These are phyloP conservation scores for Cantharis rufa DNA, from an alignment of 2,888 invertebrate genomes.

Conservation along the genomic window DNA sequence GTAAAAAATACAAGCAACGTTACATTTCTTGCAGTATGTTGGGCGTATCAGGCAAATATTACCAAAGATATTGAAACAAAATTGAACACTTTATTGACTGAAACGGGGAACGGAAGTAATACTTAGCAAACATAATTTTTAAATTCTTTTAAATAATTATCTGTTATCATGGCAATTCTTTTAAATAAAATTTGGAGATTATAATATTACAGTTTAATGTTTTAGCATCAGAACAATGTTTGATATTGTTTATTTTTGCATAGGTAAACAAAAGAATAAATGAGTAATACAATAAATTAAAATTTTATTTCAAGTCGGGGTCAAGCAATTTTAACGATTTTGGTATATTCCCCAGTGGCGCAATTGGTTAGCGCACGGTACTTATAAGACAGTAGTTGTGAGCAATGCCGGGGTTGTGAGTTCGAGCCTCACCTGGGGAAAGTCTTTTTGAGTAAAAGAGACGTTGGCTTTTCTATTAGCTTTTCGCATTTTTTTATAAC, in stretches of 20 bases:
- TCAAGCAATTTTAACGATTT: neutral
- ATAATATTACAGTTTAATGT: neutral
- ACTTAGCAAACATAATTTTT: conserved; percentile 8
- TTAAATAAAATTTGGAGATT: neutral
- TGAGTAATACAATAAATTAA: too few species aligned
- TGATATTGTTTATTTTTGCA: too few species aligned
- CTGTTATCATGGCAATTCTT: neutral
- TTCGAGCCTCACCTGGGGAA: conserved; percentile 99
- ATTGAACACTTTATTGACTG: conserved; percentile 50
- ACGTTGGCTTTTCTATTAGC: too few species aligned
- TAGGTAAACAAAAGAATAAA: too few species aligned
- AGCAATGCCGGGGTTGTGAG: conserved; percentile 99
- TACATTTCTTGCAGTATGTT: conserved; percentile 56
- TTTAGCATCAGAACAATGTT: too few species aligned
- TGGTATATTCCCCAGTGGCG: conserved; percentile 89
- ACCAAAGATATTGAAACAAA: conserved; percentile 43
- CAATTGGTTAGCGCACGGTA: conserved; percentile 99
- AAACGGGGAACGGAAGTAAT: conserved; percentile 52
- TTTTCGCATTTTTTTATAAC: too few species aligned
- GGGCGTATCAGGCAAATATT: conserved; percentile 57
- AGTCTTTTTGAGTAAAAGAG: conserved; percentile 46
- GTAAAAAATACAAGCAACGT: conserved; percentile 49
- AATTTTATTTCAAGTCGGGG: too few species aligned
- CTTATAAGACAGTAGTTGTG: conserved; percentile 97
- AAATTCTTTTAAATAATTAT: neutral